Conservation (phyloP, 2,113 vertebrate genomes). For the Lepus timidus region DNA sequence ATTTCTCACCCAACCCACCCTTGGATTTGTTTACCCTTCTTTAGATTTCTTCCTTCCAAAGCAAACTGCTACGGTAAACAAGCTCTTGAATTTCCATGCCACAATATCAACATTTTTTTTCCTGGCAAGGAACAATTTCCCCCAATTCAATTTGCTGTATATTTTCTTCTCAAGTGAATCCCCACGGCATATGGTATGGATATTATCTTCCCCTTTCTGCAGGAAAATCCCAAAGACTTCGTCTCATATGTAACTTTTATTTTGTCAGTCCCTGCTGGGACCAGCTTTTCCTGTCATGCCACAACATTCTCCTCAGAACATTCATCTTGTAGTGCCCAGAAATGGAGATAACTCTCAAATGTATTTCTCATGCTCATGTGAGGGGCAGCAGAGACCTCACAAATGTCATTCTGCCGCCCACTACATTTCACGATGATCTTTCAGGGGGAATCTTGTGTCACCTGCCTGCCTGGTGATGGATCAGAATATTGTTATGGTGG, state of each 20-base stretch:
- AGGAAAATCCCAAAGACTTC: slow-evolving; percentile 56
- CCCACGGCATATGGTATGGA: slow-evolving; percentile 32
- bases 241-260: slow-evolving; percentile 64
- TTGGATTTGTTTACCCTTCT: neutral
- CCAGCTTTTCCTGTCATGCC: slow-evolving; percentile 9
- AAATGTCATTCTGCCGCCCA: neutral
- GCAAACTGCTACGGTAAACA: neutral
- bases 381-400: neutral
- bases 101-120: neutral
- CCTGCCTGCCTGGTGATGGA: neutral
- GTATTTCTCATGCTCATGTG: neutral
- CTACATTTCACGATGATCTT: neutral
- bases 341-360: neutral
- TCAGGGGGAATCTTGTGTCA: neutral
- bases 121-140: neutral
- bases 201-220: slow-evolving; percentile 13
- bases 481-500: neutral
- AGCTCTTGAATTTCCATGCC: neutral
- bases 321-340: slow-evolving; percentile 38
- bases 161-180: slow-evolving; percentile 56
- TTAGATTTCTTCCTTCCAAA: slow-evolving; percentile 39
- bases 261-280: neutral
- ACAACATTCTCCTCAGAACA: slow-evolving; percentile 27
- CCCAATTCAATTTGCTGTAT: neutral
- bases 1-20: neutral